Evolutionary conservation across 2,888 invertebrate genomes (phyloP), one percentile per base, ranked within the genome.

Genomic region (Crocallis elinguaria): DNA sequence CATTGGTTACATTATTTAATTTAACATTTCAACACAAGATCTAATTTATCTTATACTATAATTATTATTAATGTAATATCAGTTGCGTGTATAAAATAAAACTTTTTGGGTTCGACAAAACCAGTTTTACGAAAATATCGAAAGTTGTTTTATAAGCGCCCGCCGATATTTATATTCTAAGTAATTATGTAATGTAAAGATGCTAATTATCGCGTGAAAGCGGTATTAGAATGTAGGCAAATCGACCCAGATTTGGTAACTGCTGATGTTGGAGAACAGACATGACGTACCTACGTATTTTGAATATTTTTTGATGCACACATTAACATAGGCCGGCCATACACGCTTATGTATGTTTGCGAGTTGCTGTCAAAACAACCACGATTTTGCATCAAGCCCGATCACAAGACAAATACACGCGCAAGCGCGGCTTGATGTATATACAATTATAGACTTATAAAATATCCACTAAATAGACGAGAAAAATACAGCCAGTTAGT

Each of bases 131-230:
- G 43, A 38, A 51, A 35, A 45, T 50, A 60, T 60, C 49, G 66
- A 66, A 66, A 66, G 66, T 66, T 59, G 63, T 60, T 66, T 60
- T 36, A 49, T 35, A 52, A 46, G 49, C 27, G 33, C 29, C 48
- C 43, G 36, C 6, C 32, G 27, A 46, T 57, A 53, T 59, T 55
- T 61, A 62, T 60, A 49, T 49, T 60, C 51, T 49, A 60, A 19
- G 3, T 29, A 11, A 61, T 65, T 62, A 66, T 60, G 49, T 62
- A 62, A 64, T 60, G 55, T 45, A 57, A 53, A 62, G 59, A 60
- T 56, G 38, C 44, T 59, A 62, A 59, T 58, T 60, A 57, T 50
- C 48, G 45, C 53, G 58, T 64, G 66, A 66, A 66, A 66, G 66
- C 45, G 32, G 42, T 29, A 54, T 62, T 66, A 59, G 60, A 62